Evolutionary conservation across 2,113 vertebrate species (phyloP), one percentile per base, ranked within the genome.

Genomic region (Nerophis lumbriciformis): DNA sequence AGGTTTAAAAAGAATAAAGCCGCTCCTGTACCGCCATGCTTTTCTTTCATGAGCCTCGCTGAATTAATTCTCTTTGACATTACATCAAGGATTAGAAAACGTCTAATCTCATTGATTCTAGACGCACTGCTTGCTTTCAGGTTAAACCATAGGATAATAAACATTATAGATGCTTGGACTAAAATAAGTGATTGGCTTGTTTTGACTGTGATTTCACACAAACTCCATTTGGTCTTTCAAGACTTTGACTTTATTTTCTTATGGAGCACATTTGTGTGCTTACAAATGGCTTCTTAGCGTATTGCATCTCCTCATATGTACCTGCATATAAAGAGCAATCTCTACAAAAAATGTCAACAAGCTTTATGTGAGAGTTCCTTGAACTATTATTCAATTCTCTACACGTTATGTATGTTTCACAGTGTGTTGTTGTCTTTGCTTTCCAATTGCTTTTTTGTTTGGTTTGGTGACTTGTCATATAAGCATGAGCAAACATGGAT

Each of bases 21-120:
- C 35, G 14, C 57, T 57, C n/a, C 50, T 55, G 11, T n/a, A 52
- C 48, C 39, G 42, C 63, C 49, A 50, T 53, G 52, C 60, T 72
- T 38, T 61, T 52, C 59, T 76, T 72, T 68, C 54, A 62, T 62
- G 38, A 66, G 53, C 76, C 45, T 44, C 9, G 4, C 1, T 7
- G 68, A 48, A 51, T 50, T 51, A 63, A 70, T 71, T 76, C 44
- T 73, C 53, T 72, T 66, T 79, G 63, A 86, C 66, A 76, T 82
- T 76, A 73, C 70, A 73, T 63, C 54, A 69, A 66, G 78, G 77
- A 84, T 88, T 81, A 83, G 3, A 28, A 28, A 28, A 28, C 49
- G 68, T 80, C 19, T 83, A 84, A 88, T 86, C 74, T 70, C 53
- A 52, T 68, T 54, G 68, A 62, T 72, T 71, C 60, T 51, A 47